phyloP scores from a whole-genome alignment of 2,797 vertebrate species.

The Tamandua tetradactyla region DNA sequence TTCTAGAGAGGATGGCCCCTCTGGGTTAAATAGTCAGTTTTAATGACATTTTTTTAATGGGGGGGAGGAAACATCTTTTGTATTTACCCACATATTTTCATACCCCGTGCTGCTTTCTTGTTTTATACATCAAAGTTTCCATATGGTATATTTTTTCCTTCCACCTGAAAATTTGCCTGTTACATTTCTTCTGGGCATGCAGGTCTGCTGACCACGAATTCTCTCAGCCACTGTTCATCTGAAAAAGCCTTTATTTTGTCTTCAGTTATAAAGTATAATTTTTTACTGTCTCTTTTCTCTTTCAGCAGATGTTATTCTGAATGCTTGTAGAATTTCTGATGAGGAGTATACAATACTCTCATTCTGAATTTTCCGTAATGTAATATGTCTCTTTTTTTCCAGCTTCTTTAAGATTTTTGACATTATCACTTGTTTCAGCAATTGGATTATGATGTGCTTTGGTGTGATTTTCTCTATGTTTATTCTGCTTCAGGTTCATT shows the following conservation, averaged over 20 bases:
- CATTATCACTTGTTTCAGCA: neutral
- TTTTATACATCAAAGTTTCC: neutral
- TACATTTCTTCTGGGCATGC: neutral
- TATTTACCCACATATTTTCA: neutral
- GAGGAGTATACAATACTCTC: neutral
- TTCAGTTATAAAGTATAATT: conserved; percentile 8
- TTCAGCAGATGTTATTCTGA: neutral
- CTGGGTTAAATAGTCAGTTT: neutral
- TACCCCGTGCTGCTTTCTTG: neutral
- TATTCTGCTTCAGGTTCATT: neutral
- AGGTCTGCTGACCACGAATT: neutral
- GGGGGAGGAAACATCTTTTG: neutral
- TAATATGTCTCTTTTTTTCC: neutral
- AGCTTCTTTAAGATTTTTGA: neutral
- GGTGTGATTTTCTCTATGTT: neutral
- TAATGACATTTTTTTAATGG: too few relatives aligned
- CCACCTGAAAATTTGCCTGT: neutral
- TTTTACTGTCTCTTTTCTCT: neutral
- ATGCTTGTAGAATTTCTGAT: neutral
- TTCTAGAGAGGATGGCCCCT: too few relatives aligned
- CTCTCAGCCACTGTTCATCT: neutral
- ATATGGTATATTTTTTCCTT: neutral
- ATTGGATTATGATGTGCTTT: conserved; percentile 9
- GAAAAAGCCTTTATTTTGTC: neutral
- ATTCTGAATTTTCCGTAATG: neutral